Evolutionary conservation across 2,888 invertebrate genomes (phyloP).

Genomic region (Willowsia nigromaculata): DNA sequence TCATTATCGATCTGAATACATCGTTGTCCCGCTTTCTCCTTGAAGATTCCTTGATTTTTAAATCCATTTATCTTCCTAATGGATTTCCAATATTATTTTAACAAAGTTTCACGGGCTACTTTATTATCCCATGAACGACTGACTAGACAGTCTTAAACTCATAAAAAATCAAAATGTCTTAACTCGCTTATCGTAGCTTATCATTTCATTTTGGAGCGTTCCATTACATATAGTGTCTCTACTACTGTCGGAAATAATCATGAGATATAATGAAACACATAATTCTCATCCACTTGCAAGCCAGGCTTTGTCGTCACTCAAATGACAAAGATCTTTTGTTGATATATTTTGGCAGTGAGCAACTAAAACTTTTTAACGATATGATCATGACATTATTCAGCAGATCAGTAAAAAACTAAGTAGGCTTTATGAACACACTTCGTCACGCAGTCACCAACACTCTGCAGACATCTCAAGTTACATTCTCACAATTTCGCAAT

Average conservation of each 20-base stretch:
- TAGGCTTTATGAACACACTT: constrained; percentile 40
- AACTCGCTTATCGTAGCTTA: background rate
- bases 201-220: background rate
- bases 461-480: constrained; percentile 53
- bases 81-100: background rate
- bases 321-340: constrained; percentile 9
- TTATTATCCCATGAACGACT: background rate
- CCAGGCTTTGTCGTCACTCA: background rate
- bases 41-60: background rate
- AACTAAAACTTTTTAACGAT: background rate
- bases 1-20: constrained; percentile 19
- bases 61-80: constrained; percentile 33
- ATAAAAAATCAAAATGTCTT: background rate
- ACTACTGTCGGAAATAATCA: too few relatives aligned
- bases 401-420: background rate
- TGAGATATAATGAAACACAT: background rate
- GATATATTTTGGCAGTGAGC: background rate
- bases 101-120: background rate
- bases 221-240: too few relatives aligned
- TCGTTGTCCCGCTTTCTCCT: constrained; percentile 21
- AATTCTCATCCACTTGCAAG: background rate
- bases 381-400: background rate
- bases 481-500: constrained; percentile 65
- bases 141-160: constrained; percentile 54
- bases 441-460: constrained; percentile 37